Percentiles rank a stretch among this genome's conserved stretches.
Conservation (phyloP, 2,888 invertebrate species). For the Nymphalis urticae region DNA sequence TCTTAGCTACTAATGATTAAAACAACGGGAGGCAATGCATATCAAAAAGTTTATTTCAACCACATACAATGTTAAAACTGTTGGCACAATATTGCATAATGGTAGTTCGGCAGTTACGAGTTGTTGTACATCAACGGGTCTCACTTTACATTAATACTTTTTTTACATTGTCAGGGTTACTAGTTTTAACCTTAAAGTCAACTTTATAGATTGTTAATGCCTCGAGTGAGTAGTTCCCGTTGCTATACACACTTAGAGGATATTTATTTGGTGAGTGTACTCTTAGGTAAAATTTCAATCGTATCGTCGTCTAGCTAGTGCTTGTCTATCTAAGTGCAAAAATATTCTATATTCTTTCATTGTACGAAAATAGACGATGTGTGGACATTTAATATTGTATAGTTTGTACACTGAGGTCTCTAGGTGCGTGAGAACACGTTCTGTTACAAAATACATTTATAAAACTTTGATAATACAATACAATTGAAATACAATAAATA, state of each 20-base stretch:
- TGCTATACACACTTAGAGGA: too few species aligned
- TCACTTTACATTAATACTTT: neutral
- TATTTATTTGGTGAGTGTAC: conserved; percentile 3
- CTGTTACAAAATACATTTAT: conserved; percentile 26
- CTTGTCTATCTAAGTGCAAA: conserved; percentile 73
- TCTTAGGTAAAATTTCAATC: conserved; percentile 14
- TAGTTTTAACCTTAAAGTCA: neutral
- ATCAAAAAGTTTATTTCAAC: conserved; percentile 75
- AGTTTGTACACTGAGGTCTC: conserved; percentile 67
- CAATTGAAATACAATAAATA: conserved; percentile 23
- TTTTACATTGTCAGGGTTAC: neutral
- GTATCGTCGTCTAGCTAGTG: conserved; percentile 51
- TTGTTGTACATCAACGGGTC: neutral
- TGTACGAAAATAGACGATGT: conserved; percentile 71
- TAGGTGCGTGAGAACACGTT: conserved; percentile 56
- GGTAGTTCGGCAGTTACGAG: conserved; percentile 28
- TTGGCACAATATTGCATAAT: conserved; percentile 69
- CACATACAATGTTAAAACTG: conserved; percentile 62
- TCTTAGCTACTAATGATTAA: conserved; percentile 29
- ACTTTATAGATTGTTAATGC: neutral
- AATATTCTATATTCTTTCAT: conserved; percentile 64
- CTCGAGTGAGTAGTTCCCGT: neutral
- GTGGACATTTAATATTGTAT: conserved; percentile 54
- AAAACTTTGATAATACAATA: conserved; percentile 17
- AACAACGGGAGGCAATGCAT: conserved; percentile 55